Conservation (phyloP, 1,140 invertebrate species). For the Limonius californicus region DNA sequence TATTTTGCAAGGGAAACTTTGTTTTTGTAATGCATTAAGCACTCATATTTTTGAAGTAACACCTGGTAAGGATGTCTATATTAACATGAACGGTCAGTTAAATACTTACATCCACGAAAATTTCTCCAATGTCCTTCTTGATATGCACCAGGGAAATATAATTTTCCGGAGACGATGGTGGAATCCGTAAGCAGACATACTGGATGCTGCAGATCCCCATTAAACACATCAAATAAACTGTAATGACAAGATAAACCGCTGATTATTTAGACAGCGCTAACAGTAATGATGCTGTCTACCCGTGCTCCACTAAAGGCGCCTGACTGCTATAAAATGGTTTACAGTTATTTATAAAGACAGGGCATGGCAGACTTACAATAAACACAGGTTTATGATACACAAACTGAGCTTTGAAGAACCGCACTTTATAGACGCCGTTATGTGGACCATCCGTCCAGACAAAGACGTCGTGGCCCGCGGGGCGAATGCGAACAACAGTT, state of each 20-base stretch:
- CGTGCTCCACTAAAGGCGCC: slow-evolving; percentile 34
- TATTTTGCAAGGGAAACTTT: too few relatives aligned
- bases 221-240: slow-evolving; percentile 2
- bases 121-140: too few relatives aligned
- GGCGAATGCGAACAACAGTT: neutral
- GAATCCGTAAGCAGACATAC: too few relatives aligned
- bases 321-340: slow-evolving; percentile 38
- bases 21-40: too few relatives aligned
- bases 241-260: slow-evolving; percentile 23
- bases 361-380: slow-evolving; percentile 41
- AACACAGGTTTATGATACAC: slow-evolving; percentile 33
- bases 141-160: too few relatives aligned
- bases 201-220: too few relatives aligned
- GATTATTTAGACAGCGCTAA: slow-evolving; percentile 32
- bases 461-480: slow-evolving; percentile 5
- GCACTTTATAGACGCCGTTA: slow-evolving; percentile 21
- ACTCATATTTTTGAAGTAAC: too few relatives aligned
- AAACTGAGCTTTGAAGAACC: slow-evolving; percentile 23
- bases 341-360: slow-evolving; percentile 41
- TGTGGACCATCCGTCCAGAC: slow-evolving; percentile 18
- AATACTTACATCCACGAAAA: too few relatives aligned
- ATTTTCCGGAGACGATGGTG: too few relatives aligned
- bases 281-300: slow-evolving; percentile 25
- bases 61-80: too few relatives aligned
- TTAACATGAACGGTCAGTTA: too few relatives aligned